A percentile compares a stretch with the other conserved stretches of the same genome.
phyloP scores from a whole-genome alignment of 1,140 invertebrate genomes.

The Formica exsecta region DNA sequence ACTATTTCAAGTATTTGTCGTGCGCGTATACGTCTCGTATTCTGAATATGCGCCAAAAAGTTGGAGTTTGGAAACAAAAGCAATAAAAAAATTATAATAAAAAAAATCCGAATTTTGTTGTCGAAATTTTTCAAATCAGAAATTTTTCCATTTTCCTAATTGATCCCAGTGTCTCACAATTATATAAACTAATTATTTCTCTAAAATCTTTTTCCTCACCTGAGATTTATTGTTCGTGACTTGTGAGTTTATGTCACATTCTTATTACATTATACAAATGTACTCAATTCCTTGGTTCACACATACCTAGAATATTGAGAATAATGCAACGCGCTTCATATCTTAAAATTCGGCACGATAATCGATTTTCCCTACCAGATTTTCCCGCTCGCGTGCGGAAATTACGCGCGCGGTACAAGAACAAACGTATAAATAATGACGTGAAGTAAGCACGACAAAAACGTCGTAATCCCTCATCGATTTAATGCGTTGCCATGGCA shows the following conservation, averaged over 20 bases:
- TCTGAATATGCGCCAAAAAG: background rate
- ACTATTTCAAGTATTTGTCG: constrained; percentile 47
- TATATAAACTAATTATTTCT: background rate
- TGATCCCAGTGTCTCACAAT: background rate
- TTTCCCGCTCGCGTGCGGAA: constrained; percentile 41
- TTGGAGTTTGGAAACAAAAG: background rate
- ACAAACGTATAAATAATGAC: constrained; percentile 64
- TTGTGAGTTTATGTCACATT: background rate
- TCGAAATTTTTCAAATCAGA: background rate
- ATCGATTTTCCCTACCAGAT: constrained; percentile 53
- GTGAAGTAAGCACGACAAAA: constrained; percentile 55
- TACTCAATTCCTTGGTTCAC: background rate
- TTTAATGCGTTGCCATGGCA: constrained; percentile 62
- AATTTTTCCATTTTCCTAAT: background rate
- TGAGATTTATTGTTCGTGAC: too few species aligned
- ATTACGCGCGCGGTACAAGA: constrained; percentile 55
- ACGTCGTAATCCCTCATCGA: constrained; percentile 60
- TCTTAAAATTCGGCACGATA: constrained; percentile 36
- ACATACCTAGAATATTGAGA: background rate
- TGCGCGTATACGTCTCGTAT: background rate
- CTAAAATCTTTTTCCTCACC: too few species aligned
- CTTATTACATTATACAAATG: background rate
- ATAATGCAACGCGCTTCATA: background rate
- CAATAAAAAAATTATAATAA: background rate
- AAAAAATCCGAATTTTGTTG: background rate